phyloP scores from a whole-genome alignment of 2,113 vertebrate genomes.

The Ondatra zibethicus region DNA sequence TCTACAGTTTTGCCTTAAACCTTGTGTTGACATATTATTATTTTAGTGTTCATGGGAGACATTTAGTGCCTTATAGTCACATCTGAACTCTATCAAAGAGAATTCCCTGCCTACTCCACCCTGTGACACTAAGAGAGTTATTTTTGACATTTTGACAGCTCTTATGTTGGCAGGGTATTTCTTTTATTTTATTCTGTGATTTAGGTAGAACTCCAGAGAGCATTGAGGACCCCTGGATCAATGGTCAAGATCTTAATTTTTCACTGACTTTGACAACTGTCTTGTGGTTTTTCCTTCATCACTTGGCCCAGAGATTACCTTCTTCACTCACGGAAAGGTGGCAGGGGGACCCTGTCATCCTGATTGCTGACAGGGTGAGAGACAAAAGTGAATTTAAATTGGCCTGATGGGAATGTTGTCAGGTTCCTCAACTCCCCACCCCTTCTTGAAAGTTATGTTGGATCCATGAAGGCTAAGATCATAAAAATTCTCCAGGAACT shows the following conservation, averaged over 20 bases:
- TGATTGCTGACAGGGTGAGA: conserved; percentile 64
- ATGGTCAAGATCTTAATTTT: conserved; percentile 74
- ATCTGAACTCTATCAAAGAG: conserved; percentile 18
- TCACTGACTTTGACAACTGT: conserved; percentile 70
- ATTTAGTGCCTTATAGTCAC: conserved; percentile 12
- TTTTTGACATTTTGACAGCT: conserved; percentile 59
- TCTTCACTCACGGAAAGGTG: not conserved
- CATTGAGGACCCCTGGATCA: conserved; percentile 59
- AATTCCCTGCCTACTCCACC: conserved; percentile 22
- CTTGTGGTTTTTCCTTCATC: conserved; percentile 45
- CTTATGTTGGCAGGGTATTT: conserved; percentile 36
- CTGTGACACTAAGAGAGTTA: conserved; percentile 49
- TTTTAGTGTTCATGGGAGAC: conserved; percentile 41
- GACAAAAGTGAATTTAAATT: not conserved
- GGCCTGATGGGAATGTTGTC: conserved; percentile 56
- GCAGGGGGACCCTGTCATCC: not conserved
- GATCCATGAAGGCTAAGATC: not conserved
- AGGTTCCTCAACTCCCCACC: conserved; percentile 19
- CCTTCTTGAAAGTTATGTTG: not conserved
- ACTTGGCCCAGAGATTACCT: conserved; percentile 40
- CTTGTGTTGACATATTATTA: not conserved
- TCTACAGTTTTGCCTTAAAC: not conserved
- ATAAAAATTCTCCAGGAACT: not conserved
- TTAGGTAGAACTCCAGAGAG: conserved; percentile 59
- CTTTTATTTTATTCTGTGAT: conserved; percentile 64